Base-by-base conservation (phyloP, 2,888 invertebrate species). In the Cantharis nigra region DNA sequence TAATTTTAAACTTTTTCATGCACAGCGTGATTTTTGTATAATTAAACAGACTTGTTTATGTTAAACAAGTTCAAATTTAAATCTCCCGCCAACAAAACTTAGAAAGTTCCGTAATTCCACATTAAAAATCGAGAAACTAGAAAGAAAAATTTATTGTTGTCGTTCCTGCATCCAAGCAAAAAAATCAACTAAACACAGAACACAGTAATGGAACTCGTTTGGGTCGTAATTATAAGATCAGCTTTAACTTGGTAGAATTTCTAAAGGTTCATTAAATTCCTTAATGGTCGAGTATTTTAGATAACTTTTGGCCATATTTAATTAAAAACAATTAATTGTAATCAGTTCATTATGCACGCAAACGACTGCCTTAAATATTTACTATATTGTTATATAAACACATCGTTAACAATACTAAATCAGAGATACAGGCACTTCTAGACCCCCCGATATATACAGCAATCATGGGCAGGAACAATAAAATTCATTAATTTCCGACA, bases 101-200 rank as follows among this genome's bases (percentile, higher is more conserved):
- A 86, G 86, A 86, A 86, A 86, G 86, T 85, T 80, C 82, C n/a
- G 49, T 49, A 49, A 49, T 49, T n/a, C 49, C n/a, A n/a, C 49
- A 49, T 9, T 49, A 49, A 49, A 49, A 49, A 49, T 49, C 49
- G 0, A 49, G 49, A 49, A 49, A 49, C 49, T 49, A 49, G 49
- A 49, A 49, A 49, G 49, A 49, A 49, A n/a, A 9, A 49, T 49
- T 49, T 49, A 49, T 49, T 49, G 7, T 49, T n/a, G 49, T 49
- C 49, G n/a, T 49, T 49, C 49, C 49, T n/a, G n/a, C n/a, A n/a
- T 49, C 7, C 49, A n/a, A 49, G n/a, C 49, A 49, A 49, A 49
- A 49, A 49, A 49, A 49, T 49, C n/a, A 49, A 49, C 49, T 49
- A 49, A 49, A 49, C 49, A 33, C 13, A 33, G 11, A 33, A 13